Conservation (phyloP, 2,888 invertebrate species). For the Tenthredo notha region DNA sequence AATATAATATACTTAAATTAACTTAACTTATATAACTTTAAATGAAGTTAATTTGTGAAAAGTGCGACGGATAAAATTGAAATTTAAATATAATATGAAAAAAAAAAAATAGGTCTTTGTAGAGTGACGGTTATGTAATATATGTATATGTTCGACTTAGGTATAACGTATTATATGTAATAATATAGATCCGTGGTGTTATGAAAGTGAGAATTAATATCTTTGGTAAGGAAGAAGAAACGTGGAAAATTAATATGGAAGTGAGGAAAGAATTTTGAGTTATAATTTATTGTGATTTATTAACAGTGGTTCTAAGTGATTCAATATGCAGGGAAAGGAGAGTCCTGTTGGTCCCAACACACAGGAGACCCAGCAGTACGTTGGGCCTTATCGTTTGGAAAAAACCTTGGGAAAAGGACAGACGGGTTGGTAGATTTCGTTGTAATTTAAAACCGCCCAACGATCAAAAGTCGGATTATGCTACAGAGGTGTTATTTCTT, state of each 20-base stretch:
- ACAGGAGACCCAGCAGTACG: conserved; percentile 93
- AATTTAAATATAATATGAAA: background rate
- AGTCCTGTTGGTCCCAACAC: conserved; percentile 75
- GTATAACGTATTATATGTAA: conserved; percentile 12
- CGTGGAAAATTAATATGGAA: conserved; percentile 39
- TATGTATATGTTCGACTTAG: conserved; percentile 37
- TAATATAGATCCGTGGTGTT: conserved; percentile 13
- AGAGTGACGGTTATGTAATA: conserved; percentile 32
- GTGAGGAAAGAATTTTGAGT: conserved; percentile 45
- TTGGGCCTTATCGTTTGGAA: conserved; percentile 99
- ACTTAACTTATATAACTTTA: background rate
- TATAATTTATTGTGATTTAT: conserved; percentile 6
- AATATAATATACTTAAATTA: background rate
- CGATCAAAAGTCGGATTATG: background rate
- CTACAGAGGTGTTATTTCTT: background rate
- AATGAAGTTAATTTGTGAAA: background rate
- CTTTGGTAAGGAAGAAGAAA: background rate
- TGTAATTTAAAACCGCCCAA: conserved; percentile 51
- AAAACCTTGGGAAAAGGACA: conserved; percentile 99
- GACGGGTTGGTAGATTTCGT: conserved; percentile 86
- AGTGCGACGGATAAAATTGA: background rate
- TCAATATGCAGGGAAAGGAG: conserved; percentile 75
- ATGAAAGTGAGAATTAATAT: conserved; percentile 13
- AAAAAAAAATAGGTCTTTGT: conserved; percentile 14
- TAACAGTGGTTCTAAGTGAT: conserved; percentile 31